Percentiles rank a stretch among this genome's conserved stretches.
phyloP scores from a whole-genome alignment of 2,888 invertebrate species.

The Eugnorisma glareosa region DNA sequence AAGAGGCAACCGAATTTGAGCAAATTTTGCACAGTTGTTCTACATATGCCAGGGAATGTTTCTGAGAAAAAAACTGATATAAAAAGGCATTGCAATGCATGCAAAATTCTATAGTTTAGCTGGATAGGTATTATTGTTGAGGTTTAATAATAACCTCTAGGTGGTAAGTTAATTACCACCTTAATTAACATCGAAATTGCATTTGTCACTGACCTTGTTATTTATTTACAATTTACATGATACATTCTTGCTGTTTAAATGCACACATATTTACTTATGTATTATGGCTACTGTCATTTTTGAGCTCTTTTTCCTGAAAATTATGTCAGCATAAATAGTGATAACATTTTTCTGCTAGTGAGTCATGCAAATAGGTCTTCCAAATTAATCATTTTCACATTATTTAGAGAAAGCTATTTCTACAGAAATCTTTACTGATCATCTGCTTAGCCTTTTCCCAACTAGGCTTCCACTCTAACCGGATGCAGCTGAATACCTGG shows the following conservation, averaged over 20 bases:
- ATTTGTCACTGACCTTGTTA: not conserved
- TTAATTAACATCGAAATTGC: not conserved
- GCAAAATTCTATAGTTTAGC: too few species aligned
- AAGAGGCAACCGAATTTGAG: too few species aligned
- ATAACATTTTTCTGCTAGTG: not conserved
- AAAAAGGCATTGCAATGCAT: too few species aligned
- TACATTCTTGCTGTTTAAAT: slow-evolving; percentile 4
- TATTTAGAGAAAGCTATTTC: not conserved
- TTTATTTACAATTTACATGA: slow-evolving; percentile 1
- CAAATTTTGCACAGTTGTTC: too few species aligned
- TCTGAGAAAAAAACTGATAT: too few species aligned
- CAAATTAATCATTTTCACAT: not conserved
- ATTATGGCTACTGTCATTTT: not conserved
- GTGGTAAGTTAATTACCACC: not conserved
- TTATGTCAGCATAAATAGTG: not conserved
- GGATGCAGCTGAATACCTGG: too few species aligned
- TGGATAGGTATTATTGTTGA: too few species aligned
- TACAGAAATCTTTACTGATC: too few species aligned
- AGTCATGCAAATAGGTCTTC: not conserved
- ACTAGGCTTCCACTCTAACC: not conserved
- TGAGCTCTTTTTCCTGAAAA: slow-evolving; percentile 31
- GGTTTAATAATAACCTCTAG: not conserved
- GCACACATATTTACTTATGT: slow-evolving; percentile 17
- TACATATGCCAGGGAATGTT: too few species aligned
- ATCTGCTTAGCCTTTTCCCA: not conserved